Percentiles rank a stretch among this genome's conserved stretches.
phyloP scores from a whole-genome alignment of 2,113 vertebrate species.

The human (Homo sapiens) region DNA sequence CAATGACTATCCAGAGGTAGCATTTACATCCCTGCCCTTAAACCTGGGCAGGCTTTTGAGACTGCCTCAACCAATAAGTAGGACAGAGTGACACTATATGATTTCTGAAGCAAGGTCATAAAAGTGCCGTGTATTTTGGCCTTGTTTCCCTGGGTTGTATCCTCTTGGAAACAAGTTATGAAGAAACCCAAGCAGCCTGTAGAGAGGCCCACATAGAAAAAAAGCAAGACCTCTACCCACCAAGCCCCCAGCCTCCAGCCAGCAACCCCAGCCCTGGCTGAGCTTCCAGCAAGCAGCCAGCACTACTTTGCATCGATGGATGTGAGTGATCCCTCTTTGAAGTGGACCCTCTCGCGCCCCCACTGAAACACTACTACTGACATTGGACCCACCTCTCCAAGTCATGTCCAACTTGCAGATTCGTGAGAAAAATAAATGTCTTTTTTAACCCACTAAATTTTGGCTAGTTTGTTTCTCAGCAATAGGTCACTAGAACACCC shows the following conservation, averaged over 20 bases:
- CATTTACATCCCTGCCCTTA: neutral
- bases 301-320: neutral
- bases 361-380: neutral
- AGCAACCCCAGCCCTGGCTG: neutral
- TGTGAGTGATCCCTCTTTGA: neutral
- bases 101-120: neutral
- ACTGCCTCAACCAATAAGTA: neutral
- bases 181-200: neutral
- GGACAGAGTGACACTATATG: neutral
- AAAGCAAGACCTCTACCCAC: no score
- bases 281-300: neutral
- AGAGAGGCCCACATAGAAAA: rapidly evolving
- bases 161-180: neutral
- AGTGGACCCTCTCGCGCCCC: neutral
- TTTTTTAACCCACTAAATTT: neutral
- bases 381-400: neutral
- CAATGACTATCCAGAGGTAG: neutral
- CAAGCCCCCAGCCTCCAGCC: neutral
- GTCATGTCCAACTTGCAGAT: neutral
- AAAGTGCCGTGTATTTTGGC: neutral
- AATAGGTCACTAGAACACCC: neutral
- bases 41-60: neutral
- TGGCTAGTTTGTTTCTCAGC: neutral
- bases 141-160: neutral
- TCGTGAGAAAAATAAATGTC: neutral